Percentiles rank a stretch among this genome's conserved stretches.
Conservation (phyloP, 2,888 invertebrate genomes). For the Perdita meconis region DNA sequence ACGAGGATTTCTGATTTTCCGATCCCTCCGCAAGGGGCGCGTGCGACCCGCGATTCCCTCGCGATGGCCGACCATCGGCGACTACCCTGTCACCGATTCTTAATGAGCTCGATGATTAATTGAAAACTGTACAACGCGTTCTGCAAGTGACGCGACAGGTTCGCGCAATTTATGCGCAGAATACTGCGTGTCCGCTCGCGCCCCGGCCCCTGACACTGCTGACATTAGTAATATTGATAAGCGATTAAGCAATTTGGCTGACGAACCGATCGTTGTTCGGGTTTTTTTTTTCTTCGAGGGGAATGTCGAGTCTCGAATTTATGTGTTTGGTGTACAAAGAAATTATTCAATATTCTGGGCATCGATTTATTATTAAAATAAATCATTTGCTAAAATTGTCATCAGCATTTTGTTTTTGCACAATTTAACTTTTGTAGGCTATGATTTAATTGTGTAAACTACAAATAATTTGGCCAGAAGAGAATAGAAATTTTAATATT, state of each 20-base stretch:
- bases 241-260: conserved; percentile 47
- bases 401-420: no score
- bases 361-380: no score
- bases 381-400: no score
- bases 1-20: conserved; percentile 41
- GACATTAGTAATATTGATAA: conserved; percentile 57
- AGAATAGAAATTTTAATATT: no score
- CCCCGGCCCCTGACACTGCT: conserved; percentile 16
- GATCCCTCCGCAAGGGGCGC: background rate
- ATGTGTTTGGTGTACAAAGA: no score
- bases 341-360: no score
- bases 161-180: conserved; percentile 35
- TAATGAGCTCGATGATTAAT: conserved; percentile 47
- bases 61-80: no score
- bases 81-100: conserved; percentile 6
- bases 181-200: conserved; percentile 1
- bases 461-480: no score
- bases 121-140: conserved; percentile 20
- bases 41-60: conserved; percentile 9
- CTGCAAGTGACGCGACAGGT: conserved; percentile 32
- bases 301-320: no score
- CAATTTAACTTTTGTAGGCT: no score
- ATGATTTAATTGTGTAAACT: no score
- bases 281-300: background rate
- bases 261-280: background rate